Evolutionary conservation across 2,888 invertebrate species (phyloP).

Genomic region (Parascotia fuliginaria): DNA sequence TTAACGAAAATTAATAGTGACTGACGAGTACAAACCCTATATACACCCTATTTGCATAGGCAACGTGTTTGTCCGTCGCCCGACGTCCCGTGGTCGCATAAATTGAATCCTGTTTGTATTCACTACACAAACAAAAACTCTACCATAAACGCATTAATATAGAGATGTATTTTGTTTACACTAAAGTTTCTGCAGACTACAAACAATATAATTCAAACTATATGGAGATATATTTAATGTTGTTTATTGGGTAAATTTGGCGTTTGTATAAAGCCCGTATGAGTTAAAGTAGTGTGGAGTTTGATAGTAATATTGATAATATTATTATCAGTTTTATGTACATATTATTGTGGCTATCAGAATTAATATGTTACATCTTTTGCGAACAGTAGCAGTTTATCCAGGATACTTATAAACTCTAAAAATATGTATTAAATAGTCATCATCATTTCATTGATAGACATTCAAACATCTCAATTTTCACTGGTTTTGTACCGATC

Average conservation of each 20-base stretch:
- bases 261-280: not conserved
- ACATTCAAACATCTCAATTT: too few species aligned
- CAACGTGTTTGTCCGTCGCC: constrained; percentile 38
- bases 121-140: not conserved
- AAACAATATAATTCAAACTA: constrained; percentile 21
- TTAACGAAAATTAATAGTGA: not conserved
- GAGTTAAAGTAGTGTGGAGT: not conserved
- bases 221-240: constrained; percentile 17
- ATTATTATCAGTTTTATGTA: too few species aligned
- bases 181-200: constrained; percentile 16
- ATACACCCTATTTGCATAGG: constrained; percentile 33
- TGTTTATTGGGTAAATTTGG: constrained; percentile 4
- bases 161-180: constrained; percentile 3
- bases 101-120: constrained; percentile 40
- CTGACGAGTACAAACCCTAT: constrained; percentile 22
- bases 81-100: constrained; percentile 30
- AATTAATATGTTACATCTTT: too few species aligned
- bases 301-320: not conserved
- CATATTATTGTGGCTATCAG: too few species aligned
- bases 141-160: not conserved
- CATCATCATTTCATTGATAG: too few species aligned
- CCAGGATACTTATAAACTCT: too few species aligned
- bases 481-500: too few species aligned
- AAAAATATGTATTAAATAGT: too few species aligned
- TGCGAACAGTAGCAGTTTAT: too few species aligned